Conservation (phyloP, 2,888 invertebrate genomes). For the Miltochrista miniata region DNA sequence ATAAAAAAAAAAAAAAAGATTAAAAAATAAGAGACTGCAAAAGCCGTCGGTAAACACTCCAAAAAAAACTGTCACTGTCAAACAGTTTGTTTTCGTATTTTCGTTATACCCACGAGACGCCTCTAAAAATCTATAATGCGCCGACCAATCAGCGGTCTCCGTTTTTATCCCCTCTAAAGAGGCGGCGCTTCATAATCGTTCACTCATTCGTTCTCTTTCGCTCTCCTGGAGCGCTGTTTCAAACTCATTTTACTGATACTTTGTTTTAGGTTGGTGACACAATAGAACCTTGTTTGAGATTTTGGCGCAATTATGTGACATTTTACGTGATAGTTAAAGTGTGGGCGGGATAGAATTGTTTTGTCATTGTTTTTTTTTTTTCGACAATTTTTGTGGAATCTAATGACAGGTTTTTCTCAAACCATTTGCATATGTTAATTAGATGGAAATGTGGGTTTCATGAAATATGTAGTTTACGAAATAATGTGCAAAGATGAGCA, state of each 20-base stretch:
- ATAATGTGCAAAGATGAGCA: too few species aligned
- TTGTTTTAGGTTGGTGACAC: conserved; percentile 49
- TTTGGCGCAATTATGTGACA: conserved; percentile 17
- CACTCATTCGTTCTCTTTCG: conserved; percentile 63
- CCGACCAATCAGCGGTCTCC: conserved; percentile 67
- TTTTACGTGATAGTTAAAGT: conserved; percentile 15
- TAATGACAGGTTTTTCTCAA: too few species aligned
- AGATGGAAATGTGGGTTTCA: too few species aligned
- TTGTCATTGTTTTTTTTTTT: conserved; percentile 3
- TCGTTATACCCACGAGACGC: conserved; percentile 38
- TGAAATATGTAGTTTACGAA: too few species aligned
- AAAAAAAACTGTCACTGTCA: conserved; percentile 62
- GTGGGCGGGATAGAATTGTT: conserved; percentile 30
- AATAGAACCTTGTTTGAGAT: conserved; percentile 38
- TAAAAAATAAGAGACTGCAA: too few species aligned
- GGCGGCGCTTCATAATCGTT: conserved; percentile 66
- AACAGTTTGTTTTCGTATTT: conserved; percentile 54
- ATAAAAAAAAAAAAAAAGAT: too few species aligned
- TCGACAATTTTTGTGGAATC: not conserved
- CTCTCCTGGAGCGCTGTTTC: conserved; percentile 58
- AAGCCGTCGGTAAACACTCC: too few species aligned
- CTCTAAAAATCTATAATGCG: conserved; percentile 74
- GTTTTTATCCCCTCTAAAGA: conserved; percentile 70
- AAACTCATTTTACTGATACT: conserved; percentile 51
- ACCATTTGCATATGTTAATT: too few species aligned